phyloP scores from a whole-genome alignment of 2,888 invertebrate genomes.

The Nematopogon swammerdamellus region DNA sequence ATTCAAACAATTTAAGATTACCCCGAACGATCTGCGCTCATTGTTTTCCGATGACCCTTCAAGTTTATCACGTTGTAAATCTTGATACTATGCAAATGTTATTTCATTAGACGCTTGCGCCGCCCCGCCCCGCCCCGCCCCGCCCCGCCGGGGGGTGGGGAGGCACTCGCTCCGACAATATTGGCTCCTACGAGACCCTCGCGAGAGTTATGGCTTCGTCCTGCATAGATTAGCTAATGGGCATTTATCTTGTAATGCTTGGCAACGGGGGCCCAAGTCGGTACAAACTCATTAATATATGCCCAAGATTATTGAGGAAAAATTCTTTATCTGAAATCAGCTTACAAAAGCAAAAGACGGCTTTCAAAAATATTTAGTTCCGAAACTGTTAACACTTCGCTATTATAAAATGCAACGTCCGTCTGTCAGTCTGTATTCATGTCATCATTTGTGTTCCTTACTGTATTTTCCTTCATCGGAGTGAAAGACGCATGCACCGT shows the following conservation, averaged over 20 bases:
- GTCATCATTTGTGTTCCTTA: too few relatives aligned
- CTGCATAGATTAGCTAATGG: constrained; percentile 52
- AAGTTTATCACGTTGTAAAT: constrained; percentile 32
- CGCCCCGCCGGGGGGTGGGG: constrained; percentile 16
- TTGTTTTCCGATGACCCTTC: constrained; percentile 37
- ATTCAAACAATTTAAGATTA: not conserved
- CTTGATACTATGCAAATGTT: constrained; percentile 54
- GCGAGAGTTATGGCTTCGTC: constrained; percentile 40
- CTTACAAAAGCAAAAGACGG: too few relatives aligned
- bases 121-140: constrained; percentile 48
- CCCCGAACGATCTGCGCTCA: constrained; percentile 18
- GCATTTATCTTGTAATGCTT: constrained; percentile 49
- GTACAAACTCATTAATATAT: not conserved
- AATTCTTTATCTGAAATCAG: too few relatives aligned
- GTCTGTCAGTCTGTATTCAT: too few relatives aligned
- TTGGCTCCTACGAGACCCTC: not conserved
- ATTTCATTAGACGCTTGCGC: constrained; percentile 41
- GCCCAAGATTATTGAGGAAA: too few relatives aligned
- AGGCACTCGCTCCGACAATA: not conserved
- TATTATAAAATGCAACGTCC: too few relatives aligned
- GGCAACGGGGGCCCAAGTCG: not conserved
- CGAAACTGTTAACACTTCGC: too few relatives aligned
- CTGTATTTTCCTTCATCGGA: too few relatives aligned
- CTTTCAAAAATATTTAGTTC: too few relatives aligned
- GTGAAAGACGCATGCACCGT: too few relatives aligned